Percentiles rank a stretch among this genome's conserved stretches.
These are phyloP conservation scores for Leptobrachium ailaonicum DNA, from an alignment of 2,113 vertebrate species.

Conservation along the genomic window DNA sequence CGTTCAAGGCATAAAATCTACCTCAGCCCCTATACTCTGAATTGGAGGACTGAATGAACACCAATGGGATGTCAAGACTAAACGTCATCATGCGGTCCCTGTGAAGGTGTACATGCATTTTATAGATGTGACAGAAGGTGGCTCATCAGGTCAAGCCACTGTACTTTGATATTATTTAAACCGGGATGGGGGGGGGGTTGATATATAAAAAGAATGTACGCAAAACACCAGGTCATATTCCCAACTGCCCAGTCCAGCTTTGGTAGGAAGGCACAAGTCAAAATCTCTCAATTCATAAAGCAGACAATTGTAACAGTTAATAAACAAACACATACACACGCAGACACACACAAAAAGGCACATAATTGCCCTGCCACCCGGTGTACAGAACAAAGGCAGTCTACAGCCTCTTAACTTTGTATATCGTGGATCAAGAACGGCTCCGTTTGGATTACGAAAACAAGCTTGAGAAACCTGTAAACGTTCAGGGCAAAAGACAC, in stretches of 20 bases:
- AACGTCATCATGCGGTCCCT: no score
- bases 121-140: neutral
- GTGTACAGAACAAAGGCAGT: slow-evolving; percentile 21
- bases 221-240: neutral
- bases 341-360: slow-evolving; percentile 34
- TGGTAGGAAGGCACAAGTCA: slow-evolving; percentile 44
- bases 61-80: no score
- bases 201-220: neutral
- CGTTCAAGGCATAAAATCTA: no score
- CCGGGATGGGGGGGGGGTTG: neutral
- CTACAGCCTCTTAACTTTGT: neutral
- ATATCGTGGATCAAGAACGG: slow-evolving; percentile 6
- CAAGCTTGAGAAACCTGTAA: neutral
- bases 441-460: neutral
- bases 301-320: neutral
- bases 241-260: slow-evolving; percentile 30
- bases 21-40: no score
- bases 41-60: no score
- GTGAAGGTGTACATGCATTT: no score
- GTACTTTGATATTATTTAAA: neutral
- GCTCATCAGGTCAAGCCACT: neutral
- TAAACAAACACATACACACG: slow-evolving; percentile 40
- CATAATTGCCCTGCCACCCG: slow-evolving; percentile 24
- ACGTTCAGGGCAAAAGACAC: slow-evolving; percentile 5
- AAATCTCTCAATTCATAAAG: slow-evolving; percentile 27